A percentile compares a stretch with the other conserved stretches of the same genome.
Evolutionary conservation across 2,797 vertebrate genomes (phyloP).

Genomic region (Sparus aurata): DNA sequence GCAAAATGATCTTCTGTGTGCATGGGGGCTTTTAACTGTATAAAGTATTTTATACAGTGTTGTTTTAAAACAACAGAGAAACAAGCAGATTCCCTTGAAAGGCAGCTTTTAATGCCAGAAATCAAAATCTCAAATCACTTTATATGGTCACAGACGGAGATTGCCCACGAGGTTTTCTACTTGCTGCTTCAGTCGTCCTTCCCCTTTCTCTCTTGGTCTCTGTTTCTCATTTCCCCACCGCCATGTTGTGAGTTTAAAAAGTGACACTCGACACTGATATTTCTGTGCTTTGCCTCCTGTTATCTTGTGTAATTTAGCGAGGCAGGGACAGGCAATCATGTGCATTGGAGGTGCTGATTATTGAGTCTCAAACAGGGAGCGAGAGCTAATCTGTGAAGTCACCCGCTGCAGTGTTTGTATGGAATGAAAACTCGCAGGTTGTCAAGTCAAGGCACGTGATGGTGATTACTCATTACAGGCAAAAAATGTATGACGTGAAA

Average conservation of each 20-base stretch:
- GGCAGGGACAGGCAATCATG: background rate
- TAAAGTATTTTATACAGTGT: too few relatives aligned
- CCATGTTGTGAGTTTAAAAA: constrained; percentile 7
- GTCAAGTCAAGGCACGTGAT: background rate
- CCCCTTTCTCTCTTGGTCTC: background rate
- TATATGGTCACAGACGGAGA: background rate
- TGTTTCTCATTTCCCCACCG: background rate
- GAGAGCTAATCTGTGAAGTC: constrained; percentile 3
- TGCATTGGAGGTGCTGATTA: background rate
- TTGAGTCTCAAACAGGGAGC: background rate
- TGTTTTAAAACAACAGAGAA: too few relatives aligned
- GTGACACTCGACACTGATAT: constrained; percentile 8
- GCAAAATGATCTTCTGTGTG: too few relatives aligned
- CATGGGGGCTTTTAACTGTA: too few relatives aligned
- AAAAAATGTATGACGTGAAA: background rate
- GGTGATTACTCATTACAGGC: constrained; percentile 1
- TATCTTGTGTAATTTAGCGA: constrained; percentile 3
- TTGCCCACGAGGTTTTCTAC: background rate
- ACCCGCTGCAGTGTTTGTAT: constrained; percentile 1
- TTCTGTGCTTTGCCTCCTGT: background rate
- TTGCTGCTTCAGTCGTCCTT: background rate
- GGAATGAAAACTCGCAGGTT: constrained; percentile 40
- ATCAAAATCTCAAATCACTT: too few relatives aligned
- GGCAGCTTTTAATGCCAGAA: too few relatives aligned
- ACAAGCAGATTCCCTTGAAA: too few relatives aligned